These are phyloP conservation scores for Sebastes steindachneri DNA, from an alignment of 2,797 vertebrate genomes.

Conservation along the genomic window DNA sequence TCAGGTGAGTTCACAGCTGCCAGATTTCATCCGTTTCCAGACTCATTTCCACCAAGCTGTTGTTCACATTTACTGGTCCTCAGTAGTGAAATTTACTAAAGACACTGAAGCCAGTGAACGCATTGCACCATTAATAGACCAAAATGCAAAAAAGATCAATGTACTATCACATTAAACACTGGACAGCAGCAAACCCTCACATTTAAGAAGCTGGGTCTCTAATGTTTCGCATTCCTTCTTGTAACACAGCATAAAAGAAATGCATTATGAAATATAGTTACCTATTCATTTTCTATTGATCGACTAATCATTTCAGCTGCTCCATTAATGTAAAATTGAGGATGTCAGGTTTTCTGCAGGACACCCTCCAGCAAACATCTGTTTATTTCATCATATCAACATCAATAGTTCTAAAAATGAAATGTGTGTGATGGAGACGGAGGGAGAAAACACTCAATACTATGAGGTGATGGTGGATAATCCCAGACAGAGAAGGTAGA, in stretches of 20 bases:
- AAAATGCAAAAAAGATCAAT: neutral
- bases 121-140: neutral
- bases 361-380: neutral
- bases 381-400: neutral
- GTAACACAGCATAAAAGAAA: neutral
- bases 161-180: neutral
- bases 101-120: neutral
- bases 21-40: neutral
- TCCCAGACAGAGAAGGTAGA: neutral
- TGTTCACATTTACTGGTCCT: neutral
- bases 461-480: neutral
- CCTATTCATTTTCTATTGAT: neutral
- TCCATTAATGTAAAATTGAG: neutral
- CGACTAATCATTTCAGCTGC: neutral
- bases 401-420: constrained; percentile 6
- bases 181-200: neutral
- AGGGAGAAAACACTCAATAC: neutral
- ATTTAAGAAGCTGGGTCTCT: neutral
- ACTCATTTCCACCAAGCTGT: neutral
- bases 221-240: neutral
- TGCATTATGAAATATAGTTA: neutral
- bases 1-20: neutral
- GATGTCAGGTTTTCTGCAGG: neutral
- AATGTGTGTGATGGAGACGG: neutral
- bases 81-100: neutral